Conservation (phyloP, 2,888 invertebrate genomes). For the Noctua pronuba region DNA sequence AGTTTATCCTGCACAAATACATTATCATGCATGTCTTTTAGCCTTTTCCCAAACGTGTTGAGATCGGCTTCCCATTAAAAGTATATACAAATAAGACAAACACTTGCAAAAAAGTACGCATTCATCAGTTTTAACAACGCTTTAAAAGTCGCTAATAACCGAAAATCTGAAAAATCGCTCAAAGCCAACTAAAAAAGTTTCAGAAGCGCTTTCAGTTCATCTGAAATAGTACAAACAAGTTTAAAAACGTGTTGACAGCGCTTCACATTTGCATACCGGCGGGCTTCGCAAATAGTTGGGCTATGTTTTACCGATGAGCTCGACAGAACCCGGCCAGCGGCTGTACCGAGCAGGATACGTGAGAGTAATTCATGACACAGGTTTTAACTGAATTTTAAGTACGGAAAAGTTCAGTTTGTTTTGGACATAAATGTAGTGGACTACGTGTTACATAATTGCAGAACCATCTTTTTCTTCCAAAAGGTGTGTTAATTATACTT, state of each 20-base stretch:
- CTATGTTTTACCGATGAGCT: constrained; percentile 22
- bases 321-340: neutral
- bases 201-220: constrained; percentile 14
- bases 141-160: neutral
- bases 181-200: constrained; percentile 36
- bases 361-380: constrained; percentile 13
- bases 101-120: neutral
- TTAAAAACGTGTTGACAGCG: constrained; percentile 49
- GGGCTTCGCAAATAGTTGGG: constrained; percentile 30
- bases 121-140: neutral
- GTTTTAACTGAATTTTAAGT: neutral
- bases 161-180: neutral
- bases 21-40: neutral
- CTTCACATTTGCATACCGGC: constrained; percentile 40
- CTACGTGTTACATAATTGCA: neutral
- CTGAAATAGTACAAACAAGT: constrained; percentile 37
- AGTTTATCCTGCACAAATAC: neutral
- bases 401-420: neutral
- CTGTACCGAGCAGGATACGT: neutral
- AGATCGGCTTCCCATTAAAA: neutral
- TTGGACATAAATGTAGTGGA: neutral
- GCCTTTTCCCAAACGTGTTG: neutral
- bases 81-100: neutral
- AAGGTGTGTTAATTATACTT: neutral
- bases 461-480: neutral